Evolutionary conservation across 92 coral and sea anemone genomes (phyloP).

Genomic region (Epizoanthus scotinus): DNA sequence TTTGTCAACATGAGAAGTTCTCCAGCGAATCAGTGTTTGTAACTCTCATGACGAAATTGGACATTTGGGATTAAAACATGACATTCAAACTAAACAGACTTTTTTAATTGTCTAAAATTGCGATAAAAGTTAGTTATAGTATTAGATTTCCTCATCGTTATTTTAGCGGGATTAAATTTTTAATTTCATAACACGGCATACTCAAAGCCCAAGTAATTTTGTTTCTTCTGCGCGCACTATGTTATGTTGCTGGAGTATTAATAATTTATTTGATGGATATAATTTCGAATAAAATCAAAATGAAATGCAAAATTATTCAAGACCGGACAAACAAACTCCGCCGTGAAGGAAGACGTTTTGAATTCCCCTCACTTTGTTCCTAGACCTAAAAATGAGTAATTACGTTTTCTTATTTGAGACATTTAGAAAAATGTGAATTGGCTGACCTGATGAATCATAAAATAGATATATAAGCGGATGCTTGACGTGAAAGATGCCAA

Average conservation of each 20-base stretch:
- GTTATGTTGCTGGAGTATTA: slow-evolving; percentile 12
- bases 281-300: slow-evolving; percentile 37
- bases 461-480: background rate
- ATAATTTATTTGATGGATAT: slow-evolving; percentile 30
- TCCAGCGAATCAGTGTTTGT: background rate
- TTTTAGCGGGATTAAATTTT: background rate
- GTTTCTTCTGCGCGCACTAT: background rate
- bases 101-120: background rate
- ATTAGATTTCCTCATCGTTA: background rate
- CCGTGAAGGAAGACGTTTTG: background rate
- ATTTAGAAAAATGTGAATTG: background rate
- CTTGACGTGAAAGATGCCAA: background rate
- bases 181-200: background rate
- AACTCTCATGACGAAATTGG: background rate
- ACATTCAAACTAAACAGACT: background rate
- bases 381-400: slow-evolving; percentile 3
- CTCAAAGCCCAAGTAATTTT: background rate
- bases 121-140: background rate
- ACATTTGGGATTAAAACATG: background rate
- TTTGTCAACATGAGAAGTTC: background rate
- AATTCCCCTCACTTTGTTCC: background rate
- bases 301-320: slow-evolving; percentile 70
- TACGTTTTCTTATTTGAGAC: background rate
- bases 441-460: background rate
- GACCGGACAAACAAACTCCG: slow-evolving; percentile 17